Percentiles rank a stretch among this genome's conserved stretches.
phyloP scores from a whole-genome alignment of 1,140 invertebrate species.

The Scaptodrosophila lebanonensis region DNA sequence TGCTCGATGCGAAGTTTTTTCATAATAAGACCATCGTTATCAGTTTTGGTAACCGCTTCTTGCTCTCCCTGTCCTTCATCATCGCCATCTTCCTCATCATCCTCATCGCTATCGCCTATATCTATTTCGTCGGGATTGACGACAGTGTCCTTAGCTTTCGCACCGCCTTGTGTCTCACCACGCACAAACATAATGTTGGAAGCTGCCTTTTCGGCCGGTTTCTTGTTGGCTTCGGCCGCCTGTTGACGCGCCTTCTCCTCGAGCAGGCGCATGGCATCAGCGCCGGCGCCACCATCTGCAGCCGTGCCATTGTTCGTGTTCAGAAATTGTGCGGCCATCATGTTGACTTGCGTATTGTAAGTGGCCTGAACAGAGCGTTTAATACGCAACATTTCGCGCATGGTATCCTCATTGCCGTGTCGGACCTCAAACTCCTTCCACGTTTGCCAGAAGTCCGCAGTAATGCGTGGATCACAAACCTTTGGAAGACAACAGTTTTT shows the following conservation, averaged over 20 bases:
- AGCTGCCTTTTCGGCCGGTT: conserved; percentile 52
- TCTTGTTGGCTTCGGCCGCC: conserved; percentile 42
- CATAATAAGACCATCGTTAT: conserved; percentile 78
- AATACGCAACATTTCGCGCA: conserved; percentile 98
- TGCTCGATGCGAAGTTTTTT: conserved; percentile 86
- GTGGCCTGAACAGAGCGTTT: conserved; percentile 98
- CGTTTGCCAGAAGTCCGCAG: conserved; percentile 96
- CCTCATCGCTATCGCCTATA: conserved; percentile 90
- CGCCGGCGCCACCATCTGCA: conserved; percentile 83
- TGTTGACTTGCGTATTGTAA: conserved; percentile 97
- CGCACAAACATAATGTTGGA: conserved; percentile 89
- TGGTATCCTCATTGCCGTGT: conserved; percentile 99
- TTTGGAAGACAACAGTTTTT: background rate
- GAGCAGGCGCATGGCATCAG: conserved; percentile 91
- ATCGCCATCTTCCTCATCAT: conserved; percentile 81
- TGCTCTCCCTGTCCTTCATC: conserved; percentile 80
- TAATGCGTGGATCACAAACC: conserved; percentile 98
- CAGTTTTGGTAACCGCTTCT: conserved; percentile 62
- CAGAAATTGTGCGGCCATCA: conserved; percentile 98
- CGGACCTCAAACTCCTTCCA: conserved; percentile 99
- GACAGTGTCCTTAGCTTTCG: conserved; percentile 82
- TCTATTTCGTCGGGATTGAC: conserved; percentile 97
- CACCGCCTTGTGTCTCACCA: conserved; percentile 89
- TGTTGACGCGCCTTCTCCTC: conserved; percentile 85
- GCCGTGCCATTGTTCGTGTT: conserved; percentile 83